phyloP scores from a whole-genome alignment of 2,113 vertebrate genomes.

The Noctilio leporinus region DNA sequence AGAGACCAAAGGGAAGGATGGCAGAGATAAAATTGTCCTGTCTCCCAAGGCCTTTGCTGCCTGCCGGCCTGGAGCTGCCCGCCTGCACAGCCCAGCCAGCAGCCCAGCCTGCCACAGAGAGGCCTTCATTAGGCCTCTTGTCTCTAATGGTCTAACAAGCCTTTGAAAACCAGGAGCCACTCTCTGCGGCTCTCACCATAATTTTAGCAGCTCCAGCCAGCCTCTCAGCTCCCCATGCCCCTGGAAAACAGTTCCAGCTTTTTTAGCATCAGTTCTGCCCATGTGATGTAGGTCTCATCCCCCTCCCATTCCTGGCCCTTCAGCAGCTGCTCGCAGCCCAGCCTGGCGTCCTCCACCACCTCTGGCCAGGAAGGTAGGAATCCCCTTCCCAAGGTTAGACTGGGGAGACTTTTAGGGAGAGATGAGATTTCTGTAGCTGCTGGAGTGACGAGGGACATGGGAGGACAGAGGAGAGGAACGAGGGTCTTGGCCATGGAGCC shows the following conservation, averaged over 20 bases:
- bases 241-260: not conserved
- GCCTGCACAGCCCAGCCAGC: not conserved
- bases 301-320: not conserved
- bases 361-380: not conserved
- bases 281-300: not conserved
- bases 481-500: not conserved
- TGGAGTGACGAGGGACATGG: not conserved
- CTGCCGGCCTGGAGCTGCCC: not conserved
- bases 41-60: not conserved
- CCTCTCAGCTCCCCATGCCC: not conserved
- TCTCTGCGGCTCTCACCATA: conserved; percentile 53
- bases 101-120: not conserved
- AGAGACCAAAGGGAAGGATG: conserved; percentile 60
- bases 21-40: not conserved
- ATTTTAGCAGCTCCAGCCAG: conserved; percentile 55
- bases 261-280: not conserved
- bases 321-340: not conserved
- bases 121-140: conserved; percentile 58
- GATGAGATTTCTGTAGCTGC: not conserved
- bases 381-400: not conserved
- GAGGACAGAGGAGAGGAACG: not conserved
- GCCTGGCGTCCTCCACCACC: not conserved
- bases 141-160: conserved; percentile 57
- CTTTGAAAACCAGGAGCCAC: conserved; percentile 50
- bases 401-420: not conserved